Percentiles rank a stretch among this genome's conserved stretches.
These are phyloP conservation scores for Thereva unica DNA, from an alignment of 2,888 invertebrate species.

Conservation along the genomic window DNA sequence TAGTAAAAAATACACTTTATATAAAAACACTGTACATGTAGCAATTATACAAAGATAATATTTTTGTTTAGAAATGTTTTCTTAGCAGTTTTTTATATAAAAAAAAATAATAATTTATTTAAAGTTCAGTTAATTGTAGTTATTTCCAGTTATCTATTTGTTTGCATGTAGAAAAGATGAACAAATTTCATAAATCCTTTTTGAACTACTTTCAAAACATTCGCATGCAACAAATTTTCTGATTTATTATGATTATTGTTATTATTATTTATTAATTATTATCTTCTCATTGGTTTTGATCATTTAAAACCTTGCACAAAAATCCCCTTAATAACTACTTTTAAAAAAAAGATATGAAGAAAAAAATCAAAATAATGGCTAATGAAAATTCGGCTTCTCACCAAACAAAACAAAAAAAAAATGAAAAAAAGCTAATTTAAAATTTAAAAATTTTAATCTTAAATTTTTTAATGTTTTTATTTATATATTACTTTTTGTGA, in stretches of 20 bases:
- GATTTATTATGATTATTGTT: neutral
- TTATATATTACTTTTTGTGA: slow-evolving; percentile 3
- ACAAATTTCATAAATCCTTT: slow-evolving; percentile 11
- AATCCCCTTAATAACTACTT: slow-evolving; percentile 26
- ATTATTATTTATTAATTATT: slow-evolving; percentile 3
- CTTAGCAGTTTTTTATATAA: neutral
- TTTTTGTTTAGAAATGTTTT: slow-evolving; percentile 2
- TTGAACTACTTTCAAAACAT: slow-evolving; percentile 19
- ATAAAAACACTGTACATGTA: slow-evolving; percentile 39
- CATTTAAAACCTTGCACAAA: slow-evolving; percentile 28
- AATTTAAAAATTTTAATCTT: too few species aligned
- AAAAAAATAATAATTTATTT: slow-evolving; percentile 9
- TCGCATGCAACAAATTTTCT: slow-evolving; percentile 27
- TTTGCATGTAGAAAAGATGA: slow-evolving; percentile 19
- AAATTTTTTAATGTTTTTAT: neutral
- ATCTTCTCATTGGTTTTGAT: slow-evolving; percentile 10
- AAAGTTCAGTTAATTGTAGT: slow-evolving; percentile 22
- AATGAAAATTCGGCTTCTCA: slow-evolving; percentile 10
- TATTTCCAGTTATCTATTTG: slow-evolving; percentile 14
- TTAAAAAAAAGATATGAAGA: slow-evolving; percentile 16
- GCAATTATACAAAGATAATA: slow-evolving; percentile 35
- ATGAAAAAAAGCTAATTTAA: slow-evolving; percentile 3
- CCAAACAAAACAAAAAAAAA: slow-evolving; percentile 3
- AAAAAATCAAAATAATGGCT: slow-evolving; percentile 6
- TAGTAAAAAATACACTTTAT: slow-evolving; percentile 17